phyloP scores from a whole-genome alignment of 1,140 invertebrate genomes.

The Danaus melanippus region DNA sequence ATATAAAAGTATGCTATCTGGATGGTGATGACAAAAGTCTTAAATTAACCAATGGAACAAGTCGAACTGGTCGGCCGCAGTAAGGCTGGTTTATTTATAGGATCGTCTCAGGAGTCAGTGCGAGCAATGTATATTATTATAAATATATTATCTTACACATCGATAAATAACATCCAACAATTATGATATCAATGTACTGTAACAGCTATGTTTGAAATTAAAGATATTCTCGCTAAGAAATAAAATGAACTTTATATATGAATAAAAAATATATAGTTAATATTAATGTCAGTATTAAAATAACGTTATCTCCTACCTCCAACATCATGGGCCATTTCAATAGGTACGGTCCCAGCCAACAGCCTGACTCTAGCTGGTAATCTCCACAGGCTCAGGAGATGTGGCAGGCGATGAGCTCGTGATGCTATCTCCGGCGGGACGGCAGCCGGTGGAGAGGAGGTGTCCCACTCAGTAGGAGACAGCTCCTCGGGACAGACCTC shows the following conservation, averaged over 20 bases:
- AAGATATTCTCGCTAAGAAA: slow-evolving; percentile 11
- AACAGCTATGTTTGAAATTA: slow-evolving; percentile 14
- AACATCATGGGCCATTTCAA: slow-evolving; percentile 72
- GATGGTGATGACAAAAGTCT: slow-evolving; percentile 20
- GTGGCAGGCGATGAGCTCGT: slow-evolving; percentile 51
- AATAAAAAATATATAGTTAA: slow-evolving; percentile 5
- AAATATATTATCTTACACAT: slow-evolving; percentile 27
- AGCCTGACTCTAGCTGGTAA: slow-evolving; percentile 71
- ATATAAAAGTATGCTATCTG: slow-evolving; percentile 14
- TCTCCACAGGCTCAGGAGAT: slow-evolving; percentile 65
- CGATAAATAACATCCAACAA: slow-evolving; percentile 25
- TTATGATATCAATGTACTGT: slow-evolving; percentile 28
- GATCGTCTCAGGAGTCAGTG: slow-evolving; percentile 20
- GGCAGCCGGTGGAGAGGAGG: slow-evolving; percentile 25
- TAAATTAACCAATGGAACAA: slow-evolving; percentile 26
- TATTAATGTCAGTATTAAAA: slow-evolving; percentile 1
- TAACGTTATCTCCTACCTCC: slow-evolving; percentile 46
- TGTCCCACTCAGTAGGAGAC: slow-evolving; percentile 67
- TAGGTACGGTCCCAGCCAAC: slow-evolving; percentile 71
- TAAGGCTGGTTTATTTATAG: slow-evolving; percentile 30
- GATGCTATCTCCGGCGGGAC: slow-evolving; percentile 40
- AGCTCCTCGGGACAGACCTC: slow-evolving; percentile 69
- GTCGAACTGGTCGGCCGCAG: slow-evolving; percentile 17
- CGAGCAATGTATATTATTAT: slow-evolving; percentile 27
- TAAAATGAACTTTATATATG: neutral